These are phyloP conservation scores for Bombus haemorrhoidalis DNA, from an alignment of 1,140 invertebrate species.

Conservation along the genomic window DNA sequence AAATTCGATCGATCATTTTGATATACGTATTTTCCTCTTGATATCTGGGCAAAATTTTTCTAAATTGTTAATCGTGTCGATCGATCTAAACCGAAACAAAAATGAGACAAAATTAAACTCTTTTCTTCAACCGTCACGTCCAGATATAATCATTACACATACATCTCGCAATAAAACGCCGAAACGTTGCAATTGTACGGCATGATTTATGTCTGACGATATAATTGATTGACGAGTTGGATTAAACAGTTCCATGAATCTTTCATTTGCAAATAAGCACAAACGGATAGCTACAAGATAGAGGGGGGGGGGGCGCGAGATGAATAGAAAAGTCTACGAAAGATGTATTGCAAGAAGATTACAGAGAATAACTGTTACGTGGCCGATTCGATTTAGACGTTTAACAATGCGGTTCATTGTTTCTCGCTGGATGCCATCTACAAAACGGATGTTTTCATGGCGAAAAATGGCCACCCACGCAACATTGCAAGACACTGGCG, in stretches of 20 bases:
- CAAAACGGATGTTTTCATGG: constrained; percentile 3
- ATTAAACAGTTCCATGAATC: constrained; percentile 26
- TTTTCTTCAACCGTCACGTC: too few species aligned
- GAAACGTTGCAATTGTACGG: neutral
- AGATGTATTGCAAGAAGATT: neutral
- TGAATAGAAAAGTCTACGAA: neutral
- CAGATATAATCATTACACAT: too few species aligned
- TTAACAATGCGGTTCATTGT: constrained; percentile 15
- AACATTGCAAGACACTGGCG: constrained; percentile 31
- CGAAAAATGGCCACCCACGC: constrained; percentile 38
- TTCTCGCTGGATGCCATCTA: constrained; percentile 3
- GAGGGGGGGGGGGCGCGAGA: too few species aligned
- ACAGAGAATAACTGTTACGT: neutral
- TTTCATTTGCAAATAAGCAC: constrained; percentile 1
- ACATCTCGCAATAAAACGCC: neutral
- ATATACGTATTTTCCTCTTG: too few species aligned
- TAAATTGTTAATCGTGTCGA: too few species aligned
- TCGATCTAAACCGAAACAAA: too few species aligned
- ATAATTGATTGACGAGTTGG: neutral
- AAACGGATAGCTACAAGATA: too few species aligned
- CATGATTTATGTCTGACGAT: neutral
- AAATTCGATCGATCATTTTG: too few species aligned
- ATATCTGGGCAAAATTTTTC: rapidly evolving
- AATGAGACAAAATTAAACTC: too few species aligned
- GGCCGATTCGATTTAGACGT: constrained; percentile 22